A percentile compares a stretch with the other conserved stretches of the same genome.
Conservation (phyloP, 2,888 invertebrate genomes). For the Hermaeophaga mercurialis region DNA sequence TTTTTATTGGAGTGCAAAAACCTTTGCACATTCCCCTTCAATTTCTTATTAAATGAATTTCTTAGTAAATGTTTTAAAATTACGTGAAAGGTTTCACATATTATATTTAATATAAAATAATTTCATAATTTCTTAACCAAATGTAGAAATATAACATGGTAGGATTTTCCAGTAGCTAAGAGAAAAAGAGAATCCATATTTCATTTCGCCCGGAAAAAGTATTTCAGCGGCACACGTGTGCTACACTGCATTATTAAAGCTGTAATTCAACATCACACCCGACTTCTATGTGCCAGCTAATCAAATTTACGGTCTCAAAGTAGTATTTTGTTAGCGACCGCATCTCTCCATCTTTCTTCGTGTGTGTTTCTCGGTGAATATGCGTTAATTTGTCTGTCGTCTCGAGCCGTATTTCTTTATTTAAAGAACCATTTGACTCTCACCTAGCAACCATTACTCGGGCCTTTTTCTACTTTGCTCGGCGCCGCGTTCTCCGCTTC, state of each 20-base stretch:
- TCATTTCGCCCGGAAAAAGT: conserved; percentile 19
- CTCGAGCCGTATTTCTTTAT: conserved; percentile 57
- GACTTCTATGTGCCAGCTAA: conserved; percentile 56
- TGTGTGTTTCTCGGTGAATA: conserved; percentile 39
- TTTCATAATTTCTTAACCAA: too few relatives aligned
- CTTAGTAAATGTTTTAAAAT: too few relatives aligned
- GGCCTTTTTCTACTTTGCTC: conserved; percentile 44
- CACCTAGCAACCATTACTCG: conserved; percentile 52
- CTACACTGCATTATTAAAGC: conserved; percentile 45
- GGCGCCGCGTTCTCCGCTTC: conserved; percentile 47
- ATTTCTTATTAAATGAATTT: too few relatives aligned
- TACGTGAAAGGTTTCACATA: too few relatives aligned
- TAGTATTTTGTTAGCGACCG: conserved; percentile 43
- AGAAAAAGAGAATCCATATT: conserved; percentile 13
- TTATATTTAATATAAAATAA: too few relatives aligned
- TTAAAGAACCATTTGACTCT: conserved; percentile 56
- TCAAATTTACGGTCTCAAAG: conserved; percentile 55
- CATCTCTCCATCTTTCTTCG: conserved; percentile 47
- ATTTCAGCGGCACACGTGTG: conserved; percentile 28
- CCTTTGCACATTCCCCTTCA: too few relatives aligned
- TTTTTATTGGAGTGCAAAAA: too few relatives aligned
- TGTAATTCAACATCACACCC: conserved; percentile 54
- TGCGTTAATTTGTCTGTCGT: conserved; percentile 58
- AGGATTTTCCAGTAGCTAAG: conserved; percentile 10
- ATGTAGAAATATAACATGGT: too few relatives aligned